Base-by-base conservation (phyloP, 2,888 invertebrate species). In the Trachelus troglodyta region DNA sequence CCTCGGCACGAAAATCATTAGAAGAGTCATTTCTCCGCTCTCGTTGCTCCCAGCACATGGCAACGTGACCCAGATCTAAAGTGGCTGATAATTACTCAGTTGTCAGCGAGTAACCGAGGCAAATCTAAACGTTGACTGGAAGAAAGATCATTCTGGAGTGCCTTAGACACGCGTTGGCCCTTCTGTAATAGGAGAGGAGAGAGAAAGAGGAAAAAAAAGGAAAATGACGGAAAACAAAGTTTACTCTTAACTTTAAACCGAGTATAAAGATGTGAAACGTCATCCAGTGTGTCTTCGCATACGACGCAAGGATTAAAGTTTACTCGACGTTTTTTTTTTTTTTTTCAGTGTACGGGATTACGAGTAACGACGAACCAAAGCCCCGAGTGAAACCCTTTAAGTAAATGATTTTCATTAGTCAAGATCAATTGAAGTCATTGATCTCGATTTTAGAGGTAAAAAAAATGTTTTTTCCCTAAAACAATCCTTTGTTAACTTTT, bases 1-100 rank as follows among this genome's bases (percentile, higher is more conserved):
- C 73, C 79, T 71, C 83, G 83, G 12, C 84, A 80, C 82, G 83
- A 81, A 74, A 79, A 79, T 79, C 81, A 74, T 81, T 85, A 74
- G 74, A 74, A 74, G 74, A 74, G 71, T 71, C 71, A 81, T 79
- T 69, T 35, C 34, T 71, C 77, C 69, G 76, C n/a, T 75, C 76
- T 75, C 77, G 75, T 77, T 81, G 81, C 79, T 73, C 77, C 76
- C 76, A 81, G 76, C 82, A 83, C 76, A 83, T 84, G 82, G 81
- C 76, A 75, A 75, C 81, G 77, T 86, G 88, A 88, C 89, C 90
- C 86, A 89, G 85, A 86, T 89, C 82, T 83, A 80, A 85, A 88
- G 86, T 87, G 86, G 83, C 84, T 82, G 87, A 89, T 89, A 88
- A 89, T 89, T 89, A 83, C 85, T 78, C 73, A 77, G 80, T 81